Percentiles rank a stretch among this genome's conserved stretches.
Evolutionary conservation across 2,113 vertebrate species (phyloP).

Genomic region (Ictalurus furcatus): DNA sequence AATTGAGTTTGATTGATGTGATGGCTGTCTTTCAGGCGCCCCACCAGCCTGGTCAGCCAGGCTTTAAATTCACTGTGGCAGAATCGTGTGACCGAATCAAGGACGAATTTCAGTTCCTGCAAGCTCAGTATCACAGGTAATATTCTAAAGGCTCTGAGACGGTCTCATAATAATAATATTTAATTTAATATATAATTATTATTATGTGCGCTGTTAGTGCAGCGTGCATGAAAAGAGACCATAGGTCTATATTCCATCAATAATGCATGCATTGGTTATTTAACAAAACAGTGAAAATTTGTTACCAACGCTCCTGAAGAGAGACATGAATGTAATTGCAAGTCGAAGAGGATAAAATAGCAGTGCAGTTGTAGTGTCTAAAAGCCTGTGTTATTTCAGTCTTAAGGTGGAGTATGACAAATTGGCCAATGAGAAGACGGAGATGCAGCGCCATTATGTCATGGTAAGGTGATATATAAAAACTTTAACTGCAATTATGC

Average conservation of each 20-base stretch:
- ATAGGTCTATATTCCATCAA: neutral
- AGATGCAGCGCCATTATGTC: conserved; percentile 98
- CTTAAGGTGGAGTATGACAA: conserved; percentile 97
- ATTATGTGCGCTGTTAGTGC: conserved; percentile 4
- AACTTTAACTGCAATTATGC: conserved; percentile 60
- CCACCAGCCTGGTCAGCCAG: conserved; percentile 91
- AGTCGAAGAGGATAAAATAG: neutral
- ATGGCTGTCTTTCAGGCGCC: conserved; percentile 78
- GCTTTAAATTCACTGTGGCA: conserved; percentile 93
- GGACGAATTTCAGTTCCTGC: conserved; percentile 94
- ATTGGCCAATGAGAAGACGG: conserved; percentile 94
- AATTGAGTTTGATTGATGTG: conserved; percentile 57
- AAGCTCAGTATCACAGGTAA: conserved; percentile 96
- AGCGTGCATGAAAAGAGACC: neutral
- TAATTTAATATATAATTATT: too few relatives aligned
- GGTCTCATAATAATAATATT: neutral
- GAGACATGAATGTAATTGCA: neutral
- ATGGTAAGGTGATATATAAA: conserved; percentile 83
- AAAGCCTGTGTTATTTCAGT: conserved; percentile 67
- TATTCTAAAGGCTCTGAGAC: conserved; percentile 33
- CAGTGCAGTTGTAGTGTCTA: conserved; percentile 9
- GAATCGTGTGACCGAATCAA: conserved; percentile 95
- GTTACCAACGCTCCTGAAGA: neutral
- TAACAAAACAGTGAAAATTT: neutral
- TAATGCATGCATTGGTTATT: neutral